Evolutionary conservation across 2,888 invertebrate species (phyloP), one percentile per base, ranked within the genome.

Genomic region (Thecocarcelia acutangulata): DNA sequence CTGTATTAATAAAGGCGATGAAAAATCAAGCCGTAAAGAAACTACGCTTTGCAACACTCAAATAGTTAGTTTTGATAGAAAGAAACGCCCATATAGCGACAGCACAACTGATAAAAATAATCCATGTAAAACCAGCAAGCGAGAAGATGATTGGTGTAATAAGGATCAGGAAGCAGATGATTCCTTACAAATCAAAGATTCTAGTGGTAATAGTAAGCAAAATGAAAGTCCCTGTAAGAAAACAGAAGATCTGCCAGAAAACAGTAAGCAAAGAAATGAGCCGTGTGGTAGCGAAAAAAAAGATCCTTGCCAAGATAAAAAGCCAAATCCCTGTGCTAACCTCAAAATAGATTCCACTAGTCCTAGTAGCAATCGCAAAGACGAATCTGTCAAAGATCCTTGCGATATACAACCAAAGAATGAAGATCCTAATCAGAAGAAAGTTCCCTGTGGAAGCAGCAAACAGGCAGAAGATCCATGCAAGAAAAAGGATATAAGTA

Each of bases 341-440:
- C 4, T 1, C 9, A 33, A 33, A 33, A 33, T 6, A 9, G 33
- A 33, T 33, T 5, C 33, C 9, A 33, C 33, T 1, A 9, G 9
- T 9, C 33, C 33, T 33, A 3, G 24, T 24, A 5, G 24, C 24
- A 24, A 24, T 24, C 24, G 24, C 24, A 33, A 33, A 33, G 33
- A 33, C 3, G 33, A 33, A 9, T 9, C 9, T 9, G 8, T 1
- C 33, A 33, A n/a, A 9, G 50, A 73, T 50, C 59, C 70, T 3
- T 77, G 76, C 42, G 33, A 80, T 24, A 64, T 64, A 15, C 24
- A 64, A 46, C 70, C 69, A 8, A 19, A 24, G 2, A 74, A 75
- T 15, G 40, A 68, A 15, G 79, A 81, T 66, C 21, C 76, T 17
- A 74, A 64, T 17, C 66, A 66, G 5, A 19, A 48, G 50, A 54